Conservation (phyloP, 2,113 vertebrate genomes). For the Ictalurus punctatus region DNA sequence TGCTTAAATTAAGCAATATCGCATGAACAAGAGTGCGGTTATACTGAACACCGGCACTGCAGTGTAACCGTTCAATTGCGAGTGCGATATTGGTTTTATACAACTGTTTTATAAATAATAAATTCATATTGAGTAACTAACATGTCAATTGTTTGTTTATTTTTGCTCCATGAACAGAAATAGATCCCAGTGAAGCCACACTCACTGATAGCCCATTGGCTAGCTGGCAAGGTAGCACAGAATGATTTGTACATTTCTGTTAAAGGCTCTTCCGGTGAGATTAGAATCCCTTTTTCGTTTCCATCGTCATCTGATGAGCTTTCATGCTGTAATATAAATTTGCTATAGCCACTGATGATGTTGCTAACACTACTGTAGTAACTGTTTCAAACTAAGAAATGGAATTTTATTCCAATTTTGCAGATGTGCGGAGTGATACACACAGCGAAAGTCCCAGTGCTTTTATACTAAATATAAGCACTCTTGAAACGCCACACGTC, state of each 20-base stretch:
- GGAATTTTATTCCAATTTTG: background rate
- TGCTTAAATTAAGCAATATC: too few relatives aligned
- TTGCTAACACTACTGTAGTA: background rate
- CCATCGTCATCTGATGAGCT: too few relatives aligned
- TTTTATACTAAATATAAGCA: background rate
- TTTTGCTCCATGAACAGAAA: background rate
- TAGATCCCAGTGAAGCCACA: background rate
- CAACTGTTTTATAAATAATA: background rate
- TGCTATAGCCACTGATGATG: too few relatives aligned
- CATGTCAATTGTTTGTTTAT: background rate
- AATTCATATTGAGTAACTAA: background rate
- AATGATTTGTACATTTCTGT: background rate
- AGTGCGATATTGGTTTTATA: background rate
- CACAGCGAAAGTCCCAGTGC: background rate
- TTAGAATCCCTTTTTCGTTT: too few relatives aligned
- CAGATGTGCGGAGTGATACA: too few relatives aligned
- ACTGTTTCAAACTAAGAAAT: background rate
- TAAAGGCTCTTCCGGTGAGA: too few relatives aligned
- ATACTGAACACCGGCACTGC: background rate
- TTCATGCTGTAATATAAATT: too few relatives aligned
- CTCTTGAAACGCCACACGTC: background rate
- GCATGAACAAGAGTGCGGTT: too few relatives aligned
- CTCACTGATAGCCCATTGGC: background rate
- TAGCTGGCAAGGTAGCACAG: background rate
- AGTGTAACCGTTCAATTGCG: too few relatives aligned